phyloP scores from a whole-genome alignment of 2,888 invertebrate species.

The Melinaea menophilus region DNA sequence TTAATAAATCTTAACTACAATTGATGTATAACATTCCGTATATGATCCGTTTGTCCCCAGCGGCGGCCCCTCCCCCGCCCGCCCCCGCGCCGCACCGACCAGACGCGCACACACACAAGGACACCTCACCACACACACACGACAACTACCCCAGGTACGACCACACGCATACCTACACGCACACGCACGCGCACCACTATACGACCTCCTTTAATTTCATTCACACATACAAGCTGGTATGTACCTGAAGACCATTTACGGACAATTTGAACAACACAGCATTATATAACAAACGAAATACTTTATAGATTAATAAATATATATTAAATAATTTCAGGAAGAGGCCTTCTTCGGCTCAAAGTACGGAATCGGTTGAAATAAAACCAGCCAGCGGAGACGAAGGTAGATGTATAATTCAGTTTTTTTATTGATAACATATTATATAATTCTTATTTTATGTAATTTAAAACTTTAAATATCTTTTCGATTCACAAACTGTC shows the following conservation, averaged over 20 bases:
- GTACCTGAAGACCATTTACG: too few species aligned
- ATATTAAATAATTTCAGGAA: slow-evolving; percentile 58
- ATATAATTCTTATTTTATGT: too few species aligned
- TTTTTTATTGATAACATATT: too few species aligned
- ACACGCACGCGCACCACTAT: too few species aligned
- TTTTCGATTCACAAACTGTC: too few species aligned
- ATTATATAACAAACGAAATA: not conserved
- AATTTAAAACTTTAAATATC: too few species aligned
- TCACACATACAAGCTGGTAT: too few species aligned
- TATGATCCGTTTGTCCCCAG: slow-evolving; percentile 31
- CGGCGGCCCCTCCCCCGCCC: slow-evolving; percentile 82
- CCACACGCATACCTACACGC: not conserved
- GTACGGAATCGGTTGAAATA: slow-evolving; percentile 77
- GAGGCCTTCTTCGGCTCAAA: slow-evolving; percentile 79
- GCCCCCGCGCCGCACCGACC: slow-evolving; percentile 86
- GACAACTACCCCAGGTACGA: slow-evolving; percentile 85
- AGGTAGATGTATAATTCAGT: slow-evolving; percentile 45
- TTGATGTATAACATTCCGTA: too few species aligned
- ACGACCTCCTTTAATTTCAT: too few species aligned
- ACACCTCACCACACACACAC: slow-evolving; percentile 57
- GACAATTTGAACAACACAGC: not conserved
- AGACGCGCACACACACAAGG: slow-evolving; percentile 77
- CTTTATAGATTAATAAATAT: not conserved
- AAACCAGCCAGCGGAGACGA: slow-evolving; percentile 84
- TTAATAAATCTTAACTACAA: too few species aligned